Evolutionary conservation across 2,888 invertebrate genomes (phyloP), one percentile per base, ranked within the genome.

Genomic region (Cheilosia vulpina): DNA sequence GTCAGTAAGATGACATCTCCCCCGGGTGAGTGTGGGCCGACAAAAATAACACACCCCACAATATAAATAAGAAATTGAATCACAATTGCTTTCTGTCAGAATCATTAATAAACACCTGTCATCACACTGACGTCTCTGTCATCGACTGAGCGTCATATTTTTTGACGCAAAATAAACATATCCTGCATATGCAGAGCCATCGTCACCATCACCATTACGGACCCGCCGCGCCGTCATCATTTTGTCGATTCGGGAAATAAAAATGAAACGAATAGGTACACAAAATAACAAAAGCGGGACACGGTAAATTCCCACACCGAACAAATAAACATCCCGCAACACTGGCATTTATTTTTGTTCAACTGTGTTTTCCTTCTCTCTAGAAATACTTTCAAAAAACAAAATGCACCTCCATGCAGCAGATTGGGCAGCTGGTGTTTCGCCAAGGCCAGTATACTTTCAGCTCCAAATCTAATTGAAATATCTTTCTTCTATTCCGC

Each of bases 71-170:
- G 31, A 27, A 15, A 34, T 15, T 13, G 38, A 52, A 24, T 24
- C 13, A 11, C 83, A 68, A 81, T 83, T 57, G 63, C 13, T 55
- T 63, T 11, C 69, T 75, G 83, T 79, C 83, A 75, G 66, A 69
- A 63, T 58, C 79, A 57, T 79, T 58, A 65, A 84, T 79, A 75
- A 79, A 69, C 83, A 75, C 83, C 83, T 79, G 83, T 75, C 83
- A 79, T 45, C 69, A 34, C 53, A 45, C 38, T 53, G 79, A 75
- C 75, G 71, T 58, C 52, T 53, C 73, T 69, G 75, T 84, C 83
- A 79, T 69, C 83, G 75, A 68, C 65, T 75, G 52, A 63, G 65
- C 63, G 73, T 79, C 83, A 79, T 83, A 78, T 58, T 63, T 66
- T 58, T 47, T 71, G 68, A 75, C 73, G 50, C 52, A 57, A 78